phyloP scores from a whole-genome alignment of 2,888 invertebrate genomes.

The Poecilus cupreus region DNA sequence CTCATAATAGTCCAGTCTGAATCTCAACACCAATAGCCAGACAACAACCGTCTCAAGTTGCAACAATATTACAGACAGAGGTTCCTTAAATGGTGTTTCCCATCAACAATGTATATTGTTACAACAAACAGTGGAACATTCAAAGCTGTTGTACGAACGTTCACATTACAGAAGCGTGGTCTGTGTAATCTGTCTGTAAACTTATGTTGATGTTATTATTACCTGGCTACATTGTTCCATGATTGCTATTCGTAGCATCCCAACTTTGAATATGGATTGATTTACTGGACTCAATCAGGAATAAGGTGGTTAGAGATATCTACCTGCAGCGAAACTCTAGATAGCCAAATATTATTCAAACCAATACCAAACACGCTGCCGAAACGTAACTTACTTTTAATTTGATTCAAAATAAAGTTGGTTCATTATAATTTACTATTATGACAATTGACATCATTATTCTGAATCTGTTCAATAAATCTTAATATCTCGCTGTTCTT shows the following conservation, averaged over 20 bases:
- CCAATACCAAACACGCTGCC: too few relatives aligned
- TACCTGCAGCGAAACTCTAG: too few relatives aligned
- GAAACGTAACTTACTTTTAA: too few relatives aligned
- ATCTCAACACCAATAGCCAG: not conserved
- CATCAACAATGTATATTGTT: constrained; percentile 26
- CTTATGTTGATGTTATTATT: constrained; percentile 33
- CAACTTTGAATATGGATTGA: constrained; percentile 20
- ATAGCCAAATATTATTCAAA: too few relatives aligned
- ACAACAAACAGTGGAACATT: constrained; percentile 19
- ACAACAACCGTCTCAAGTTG: not conserved
- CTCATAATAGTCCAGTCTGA: not conserved
- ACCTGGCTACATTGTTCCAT: constrained; percentile 9
- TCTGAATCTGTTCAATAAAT: constrained; percentile 37
- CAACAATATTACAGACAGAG: constrained; percentile 18
- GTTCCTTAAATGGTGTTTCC: constrained; percentile 21
- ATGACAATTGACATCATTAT: constrained; percentile 35
- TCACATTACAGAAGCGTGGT: not conserved
- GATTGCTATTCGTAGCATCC: not conserved
- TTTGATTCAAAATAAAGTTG: not conserved
- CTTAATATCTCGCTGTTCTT: not conserved
- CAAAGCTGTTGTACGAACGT: not conserved
- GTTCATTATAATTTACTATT: constrained; percentile 36
- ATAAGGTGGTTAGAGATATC: too few relatives aligned
- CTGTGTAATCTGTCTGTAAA: constrained; percentile 23
- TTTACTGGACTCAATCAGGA: not conserved